These are phyloP conservation scores for Leptodactylus fuscus DNA, from an alignment of 2,113 vertebrate genomes.

Conservation along the genomic window DNA sequence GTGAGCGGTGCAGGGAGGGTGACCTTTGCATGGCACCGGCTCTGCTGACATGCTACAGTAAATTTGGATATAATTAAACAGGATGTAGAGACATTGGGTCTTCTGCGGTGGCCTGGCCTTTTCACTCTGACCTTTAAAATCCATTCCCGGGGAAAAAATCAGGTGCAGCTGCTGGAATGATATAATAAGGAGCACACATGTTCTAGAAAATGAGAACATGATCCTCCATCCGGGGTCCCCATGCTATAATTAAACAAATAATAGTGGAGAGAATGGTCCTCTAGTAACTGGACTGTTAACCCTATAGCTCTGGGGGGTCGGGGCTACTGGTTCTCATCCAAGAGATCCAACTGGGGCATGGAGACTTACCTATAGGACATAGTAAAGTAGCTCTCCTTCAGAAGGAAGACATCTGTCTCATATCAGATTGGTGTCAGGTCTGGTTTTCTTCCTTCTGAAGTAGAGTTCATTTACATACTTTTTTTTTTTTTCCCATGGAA, in stretches of 20 bases:
- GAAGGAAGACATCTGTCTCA: too few relatives aligned
- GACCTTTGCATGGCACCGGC: conserved; percentile 70
- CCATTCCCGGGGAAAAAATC: conserved; percentile 63
- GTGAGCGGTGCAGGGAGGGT: conserved; percentile 65
- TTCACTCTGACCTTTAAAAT: conserved; percentile 66
- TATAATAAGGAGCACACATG: conserved; percentile 46
- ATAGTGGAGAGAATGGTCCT: neutral
- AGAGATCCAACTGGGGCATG: too few relatives aligned
- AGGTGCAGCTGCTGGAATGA: neutral
- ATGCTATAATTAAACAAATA: neutral
- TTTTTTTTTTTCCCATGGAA: too few relatives aligned
- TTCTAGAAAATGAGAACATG: conserved; percentile 54
- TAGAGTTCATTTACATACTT: too few relatives aligned
- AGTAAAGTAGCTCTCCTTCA: too few relatives aligned
- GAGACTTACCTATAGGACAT: too few relatives aligned
- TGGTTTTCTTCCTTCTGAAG: too few relatives aligned
- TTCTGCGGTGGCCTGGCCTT: conserved; percentile 61
- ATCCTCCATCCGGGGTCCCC: neutral
- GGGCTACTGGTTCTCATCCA: too few relatives aligned
- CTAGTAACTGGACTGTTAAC: conserved; percentile 11
- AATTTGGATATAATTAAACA: conserved; percentile 77
- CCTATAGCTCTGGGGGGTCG: too few relatives aligned
- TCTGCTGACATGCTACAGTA: conserved; percentile 69
- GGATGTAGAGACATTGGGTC: conserved; percentile 65
- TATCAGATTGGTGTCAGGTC: too few relatives aligned